phyloP scores from a whole-genome alignment of 1,140 invertebrate genomes.

The Polyergus mexicanus region DNA sequence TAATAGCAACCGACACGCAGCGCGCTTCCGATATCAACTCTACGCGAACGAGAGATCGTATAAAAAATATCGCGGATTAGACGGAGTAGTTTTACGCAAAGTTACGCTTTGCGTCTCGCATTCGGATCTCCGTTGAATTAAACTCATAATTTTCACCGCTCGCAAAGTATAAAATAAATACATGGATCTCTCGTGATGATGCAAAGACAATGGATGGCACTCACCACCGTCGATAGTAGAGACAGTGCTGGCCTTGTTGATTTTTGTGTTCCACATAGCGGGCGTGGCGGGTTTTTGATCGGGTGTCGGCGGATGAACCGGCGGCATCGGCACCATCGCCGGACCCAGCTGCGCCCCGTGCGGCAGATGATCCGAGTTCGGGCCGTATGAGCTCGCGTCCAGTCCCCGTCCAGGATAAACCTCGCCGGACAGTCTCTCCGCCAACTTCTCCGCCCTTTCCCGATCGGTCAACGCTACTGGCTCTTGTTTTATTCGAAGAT shows the following conservation, averaged over 20 bases:
- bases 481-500: constrained; percentile 89
- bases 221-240: constrained; percentile 89
- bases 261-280: constrained; percentile 87
- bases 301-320: constrained; percentile 82
- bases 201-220: constrained; percentile 61
- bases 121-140: neutral
- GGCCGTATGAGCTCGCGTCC: constrained; percentile 81
- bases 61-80: neutral
- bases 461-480: constrained; percentile 85
- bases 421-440: constrained; percentile 85
- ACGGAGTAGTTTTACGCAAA: neutral
- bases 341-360: constrained; percentile 76
- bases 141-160: neutral
- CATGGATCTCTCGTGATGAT: neutral
- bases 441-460: constrained; percentile 84
- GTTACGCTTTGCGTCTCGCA: neutral
- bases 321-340: constrained; percentile 77
- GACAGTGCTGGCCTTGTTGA: constrained; percentile 88
- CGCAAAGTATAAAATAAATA: too few relatives aligned
- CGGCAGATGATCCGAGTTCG: constrained; percentile 81
- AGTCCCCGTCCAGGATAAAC: constrained; percentile 80
- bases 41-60: neutral
- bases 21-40: neutral
- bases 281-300: constrained; percentile 84
- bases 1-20: neutral